A percentile compares a stretch with the other conserved stretches of the same genome.
phyloP scores from a whole-genome alignment of 2,797 vertebrate species.

The Fistularia commersonii region DNA sequence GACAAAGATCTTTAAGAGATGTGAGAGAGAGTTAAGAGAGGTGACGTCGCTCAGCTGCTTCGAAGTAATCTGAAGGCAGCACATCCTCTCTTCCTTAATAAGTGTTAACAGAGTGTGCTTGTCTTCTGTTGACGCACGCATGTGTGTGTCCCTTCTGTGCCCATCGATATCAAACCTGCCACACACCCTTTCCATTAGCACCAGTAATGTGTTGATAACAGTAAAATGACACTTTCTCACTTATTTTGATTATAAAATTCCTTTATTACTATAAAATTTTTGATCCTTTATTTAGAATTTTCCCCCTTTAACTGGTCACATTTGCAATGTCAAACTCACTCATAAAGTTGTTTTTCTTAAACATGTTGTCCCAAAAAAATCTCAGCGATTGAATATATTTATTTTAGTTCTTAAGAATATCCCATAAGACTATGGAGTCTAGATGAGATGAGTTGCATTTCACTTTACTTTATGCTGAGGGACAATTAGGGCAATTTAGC shows the following conservation, averaged over 20 bases:
- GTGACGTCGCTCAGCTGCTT: slow-evolving; percentile 42
- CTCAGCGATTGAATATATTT: background rate
- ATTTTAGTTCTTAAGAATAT: slow-evolving; percentile 6
- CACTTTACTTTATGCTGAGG: slow-evolving; percentile 10
- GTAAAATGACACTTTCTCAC: slow-evolving; percentile 74
- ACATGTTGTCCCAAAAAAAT: background rate
- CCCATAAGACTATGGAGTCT: background rate
- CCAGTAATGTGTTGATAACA: slow-evolving; percentile 73
- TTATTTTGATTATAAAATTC: slow-evolving; percentile 68
- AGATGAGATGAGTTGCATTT: background rate
- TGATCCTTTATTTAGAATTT: slow-evolving; percentile 31
- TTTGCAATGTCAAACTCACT: background rate
- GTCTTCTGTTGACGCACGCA: slow-evolving; percentile 57
- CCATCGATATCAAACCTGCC: slow-evolving; percentile 69
- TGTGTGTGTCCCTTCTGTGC: slow-evolving; percentile 58
- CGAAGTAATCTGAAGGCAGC: slow-evolving; percentile 41
- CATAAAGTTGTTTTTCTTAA: background rate
- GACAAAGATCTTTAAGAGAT: slow-evolving; percentile 52
- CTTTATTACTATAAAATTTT: slow-evolving; percentile 61
- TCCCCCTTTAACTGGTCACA: slow-evolving; percentile 8
- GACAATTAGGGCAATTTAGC: slow-evolving; percentile 5
- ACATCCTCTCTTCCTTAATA: slow-evolving; percentile 66
- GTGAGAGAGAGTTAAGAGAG: slow-evolving; percentile 42
- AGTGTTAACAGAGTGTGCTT: slow-evolving; percentile 71
- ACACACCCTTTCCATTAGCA: slow-evolving; percentile 69